phyloP scores from a whole-genome alignment of 2,797 vertebrate species.

The Mormyrus hasselquistii region DNA sequence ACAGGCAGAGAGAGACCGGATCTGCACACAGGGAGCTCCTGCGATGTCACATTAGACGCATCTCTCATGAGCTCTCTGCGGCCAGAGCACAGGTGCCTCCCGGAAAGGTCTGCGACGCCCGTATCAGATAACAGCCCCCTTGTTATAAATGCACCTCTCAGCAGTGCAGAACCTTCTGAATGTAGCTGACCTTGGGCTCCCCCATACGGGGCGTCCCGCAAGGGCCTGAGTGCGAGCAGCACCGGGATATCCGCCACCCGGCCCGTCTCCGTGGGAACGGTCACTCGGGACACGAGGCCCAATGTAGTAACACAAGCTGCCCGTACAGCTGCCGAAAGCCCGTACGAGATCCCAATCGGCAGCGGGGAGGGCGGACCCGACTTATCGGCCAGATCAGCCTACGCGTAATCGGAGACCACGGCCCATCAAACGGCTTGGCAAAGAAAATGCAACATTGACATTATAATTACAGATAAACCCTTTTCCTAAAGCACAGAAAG shows the following conservation, averaged over 20 bases:
- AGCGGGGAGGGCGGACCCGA: background rate
- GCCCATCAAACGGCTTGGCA: background rate
- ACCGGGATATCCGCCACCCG: background rate
- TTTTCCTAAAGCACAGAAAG: background rate
- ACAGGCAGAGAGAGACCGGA: background rate
- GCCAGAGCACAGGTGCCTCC: background rate
- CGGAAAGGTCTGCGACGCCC: background rate
- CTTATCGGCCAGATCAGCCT: background rate
- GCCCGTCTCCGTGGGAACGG: slow-evolving; percentile 13
- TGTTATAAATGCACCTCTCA: background rate
- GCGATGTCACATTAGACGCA: background rate
- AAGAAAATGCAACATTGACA: slow-evolving; percentile 5
- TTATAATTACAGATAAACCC: slow-evolving; percentile 16
- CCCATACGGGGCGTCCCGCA: background rate
- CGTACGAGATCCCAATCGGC: background rate
- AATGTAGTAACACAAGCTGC: background rate
- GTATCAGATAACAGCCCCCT: background rate
- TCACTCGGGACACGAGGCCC: background rate
- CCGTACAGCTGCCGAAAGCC: background rate
- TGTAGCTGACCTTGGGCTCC: background rate
- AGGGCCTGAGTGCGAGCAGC: background rate
- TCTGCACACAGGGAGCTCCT: background rate
- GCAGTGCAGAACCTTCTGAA: background rate
- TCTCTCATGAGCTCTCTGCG: background rate
- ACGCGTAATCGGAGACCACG: background rate